Base-by-base conservation (phyloP, 2,888 invertebrate genomes). In the Melanostoma scalare region DNA sequence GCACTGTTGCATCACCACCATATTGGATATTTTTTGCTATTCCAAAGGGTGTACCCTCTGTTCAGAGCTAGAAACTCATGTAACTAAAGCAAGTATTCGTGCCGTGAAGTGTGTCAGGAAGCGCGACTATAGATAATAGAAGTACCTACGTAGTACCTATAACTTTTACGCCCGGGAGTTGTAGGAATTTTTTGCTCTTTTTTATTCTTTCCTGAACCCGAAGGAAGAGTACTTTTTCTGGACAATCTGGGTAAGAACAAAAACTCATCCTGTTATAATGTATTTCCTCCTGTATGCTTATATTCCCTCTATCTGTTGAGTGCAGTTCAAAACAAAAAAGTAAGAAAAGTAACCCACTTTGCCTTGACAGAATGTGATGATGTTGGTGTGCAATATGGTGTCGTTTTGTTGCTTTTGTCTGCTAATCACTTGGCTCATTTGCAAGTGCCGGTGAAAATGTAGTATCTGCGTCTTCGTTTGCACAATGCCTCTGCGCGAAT, bases 371-470 rank as follows among this genome's bases (percentile, higher is more conserved):
- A 61, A 53, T 81, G 65, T 71, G 52, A 69, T 1, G n/a, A 30
- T 48, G 71, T 53, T n/a, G 31, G 20, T 0, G 46, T 67, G 44
- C 56, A 48, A 40, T 72, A 55, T 63, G 50, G 6, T n/a, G 44
- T 36, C 44, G 42, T 80, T 58, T 46, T 71, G 69, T 80, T 46
- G 56, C 76, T 69, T 65, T 61, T 75, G 84, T 79, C 52, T 67
- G 84, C 79, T 84, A 84, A 84, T 84, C 84, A 65, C 46, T 75
- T 75, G 75, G 67, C 55, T 78, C 74, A 75, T 84, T 84, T 84
- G 71, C 74, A 71, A 79, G 74, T 72, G 68, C 67, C 79, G 78
- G 84, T 65, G 50, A 48, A 55, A 35, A 48, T 55, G 33, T 46
- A 40, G n/a, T 10, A 20, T 30, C 10, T 56, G 6, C 40, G n/a